These are phyloP conservation scores for Octomys mimax DNA, from an alignment of 2,797 vertebrate species.

Conservation along the genomic window DNA sequence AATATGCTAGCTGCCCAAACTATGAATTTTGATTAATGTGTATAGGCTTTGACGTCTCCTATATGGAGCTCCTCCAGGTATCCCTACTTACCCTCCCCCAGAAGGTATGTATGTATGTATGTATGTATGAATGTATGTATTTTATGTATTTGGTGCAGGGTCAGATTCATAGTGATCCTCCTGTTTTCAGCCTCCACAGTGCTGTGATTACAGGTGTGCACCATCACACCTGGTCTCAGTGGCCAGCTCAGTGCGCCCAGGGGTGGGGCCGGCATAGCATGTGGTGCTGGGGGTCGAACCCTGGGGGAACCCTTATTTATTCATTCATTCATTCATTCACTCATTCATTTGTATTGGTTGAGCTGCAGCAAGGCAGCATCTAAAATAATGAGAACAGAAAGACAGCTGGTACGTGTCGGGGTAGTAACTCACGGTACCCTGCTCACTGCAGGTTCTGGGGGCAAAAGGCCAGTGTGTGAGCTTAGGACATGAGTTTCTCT, in stretches of 20 bases:
- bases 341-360: neutral
- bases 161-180: too few species aligned
- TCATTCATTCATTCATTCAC: too few species aligned
- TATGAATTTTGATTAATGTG: neutral
- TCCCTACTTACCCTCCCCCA: neutral
- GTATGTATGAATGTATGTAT: too few species aligned
- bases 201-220: too few species aligned
- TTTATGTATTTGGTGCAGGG: too few species aligned
- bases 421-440: neutral
- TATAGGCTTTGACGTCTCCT: neutral
- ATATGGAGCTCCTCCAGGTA: neutral
- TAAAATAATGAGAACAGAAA: conserved; percentile 53
- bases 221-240: too few species aligned
- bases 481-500: neutral
- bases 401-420: neutral
- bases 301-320: too few species aligned
- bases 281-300: too few species aligned
- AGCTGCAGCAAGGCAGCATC: conserved; percentile 10
- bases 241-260: too few species aligned
- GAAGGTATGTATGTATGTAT: neutral
- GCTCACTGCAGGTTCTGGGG: neutral
- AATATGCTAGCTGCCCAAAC: neutral
- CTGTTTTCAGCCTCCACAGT: too few species aligned
- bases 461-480: neutral
- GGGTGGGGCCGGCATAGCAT: too few species aligned